Evolutionary conservation across 2,113 vertebrate species (phyloP), one percentile per base, ranked within the genome.

Genomic region (Neolamprologus devosi): DNA sequence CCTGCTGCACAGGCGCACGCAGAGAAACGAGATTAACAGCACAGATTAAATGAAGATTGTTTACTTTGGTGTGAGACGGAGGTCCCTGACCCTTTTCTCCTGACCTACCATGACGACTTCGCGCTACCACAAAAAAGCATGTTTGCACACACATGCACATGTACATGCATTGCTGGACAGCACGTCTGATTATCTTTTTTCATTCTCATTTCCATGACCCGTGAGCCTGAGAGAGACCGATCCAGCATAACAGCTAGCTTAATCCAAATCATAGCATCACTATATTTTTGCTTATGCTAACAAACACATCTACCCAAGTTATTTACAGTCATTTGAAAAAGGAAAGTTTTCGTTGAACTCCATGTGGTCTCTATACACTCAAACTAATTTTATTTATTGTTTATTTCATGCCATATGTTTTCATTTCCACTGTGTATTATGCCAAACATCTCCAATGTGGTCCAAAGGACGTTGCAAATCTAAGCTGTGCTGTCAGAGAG

Each of bases 1-100:
- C 92, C 97, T 97, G 95, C 94, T 96, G 94, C 92, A 33, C 47
- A 45, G 88, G 70, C 1, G 5, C 55, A 82, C 9, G 58, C 21
- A 60, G 80, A 78, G 33, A 83, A 53, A 81, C 1, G 8, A 63
- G 89, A 93, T 93, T 92, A 93, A 87, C 5, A 3, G 26, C 73
- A 42, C 54, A 75, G 89, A 93, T 92, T 90, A 86, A 81, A 85
- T 19, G 55, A 81, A 89, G 91, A 90, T 89, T 80, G 80, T 63
- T 90, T 88, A 54, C 80, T 90, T 88, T 84, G 21, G 85, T 79
- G 33, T 80, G 26, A 54, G 37, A 57, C 17, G 3, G 40, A 33
- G 45, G 79, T 42, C 54, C 28, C 49, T 57, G 58, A 90, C 75
- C 81, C 81, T 53, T 47, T 65, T 7, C 47, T 49, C 73, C 37